Base-by-base conservation (phyloP, 1,140 invertebrate species). In the Neodiprion pinetum region DNA sequence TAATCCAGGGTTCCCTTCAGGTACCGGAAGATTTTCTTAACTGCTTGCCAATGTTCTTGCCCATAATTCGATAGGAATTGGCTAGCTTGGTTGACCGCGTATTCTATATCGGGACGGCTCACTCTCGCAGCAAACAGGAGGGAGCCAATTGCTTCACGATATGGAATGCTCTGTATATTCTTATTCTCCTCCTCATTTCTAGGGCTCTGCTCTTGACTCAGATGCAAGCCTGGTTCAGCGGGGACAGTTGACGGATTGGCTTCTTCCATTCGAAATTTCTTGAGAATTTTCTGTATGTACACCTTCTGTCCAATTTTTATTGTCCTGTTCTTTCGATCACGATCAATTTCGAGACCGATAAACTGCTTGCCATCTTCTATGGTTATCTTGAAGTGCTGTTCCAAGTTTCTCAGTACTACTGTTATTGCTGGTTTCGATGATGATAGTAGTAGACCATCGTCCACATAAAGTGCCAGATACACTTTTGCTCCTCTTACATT, bases 221-320 rank as follows among this genome's bases (percentile, higher is more conserved):
- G 53, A 61, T 61, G 53, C 11, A 61, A 61, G 53, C 53, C 53
- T 61, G 53, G 49, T 48, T 72, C 68, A 73, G 66, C 72, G 65
- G 82, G 82, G 48, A 78, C 79, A 67, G 50, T 50, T 14, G 72
- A 76, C 12, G 68, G 53, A 67, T 84, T 83, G 49, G 74, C 75
- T 66, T 78, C 61, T 12, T 67, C 14, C 81, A 82, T 81, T 67
- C 78, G 72, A 73, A 81, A 83, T 75, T 76, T 82, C 50, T 71
- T 65, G 17, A 83, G 53, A 50, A 83, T 53, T 40, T 71, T 72
- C 53, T 80, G 73, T 53, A 80, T 80, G 73, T 82, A 82, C 21
- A 77, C 75, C 48, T 23, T 9, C 73, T 81, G 81, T 48, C 76
- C 70, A 70, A 82, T 74, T 70, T 69, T 75, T 67, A 83, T 74